Percentiles rank a stretch among this genome's conserved stretches.
Evolutionary conservation across 2,797 vertebrate species (phyloP).

Genomic region (Sebastes cheni): DNA sequence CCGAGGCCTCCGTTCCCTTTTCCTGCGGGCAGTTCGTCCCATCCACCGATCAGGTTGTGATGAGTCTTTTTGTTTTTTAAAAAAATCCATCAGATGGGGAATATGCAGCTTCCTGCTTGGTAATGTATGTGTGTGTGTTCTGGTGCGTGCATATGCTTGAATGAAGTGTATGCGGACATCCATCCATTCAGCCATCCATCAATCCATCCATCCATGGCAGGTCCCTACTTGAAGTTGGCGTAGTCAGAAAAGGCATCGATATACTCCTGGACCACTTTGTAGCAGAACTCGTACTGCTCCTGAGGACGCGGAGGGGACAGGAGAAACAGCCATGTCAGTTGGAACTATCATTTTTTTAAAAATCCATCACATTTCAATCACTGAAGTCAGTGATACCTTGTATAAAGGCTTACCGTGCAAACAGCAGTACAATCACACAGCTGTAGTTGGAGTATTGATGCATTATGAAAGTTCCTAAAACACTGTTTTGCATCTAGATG

Average conservation of each 20-base stretch:
- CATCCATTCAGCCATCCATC: background rate
- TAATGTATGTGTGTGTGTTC: slow-evolving; percentile 46
- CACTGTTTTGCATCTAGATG: no score
- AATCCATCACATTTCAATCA: background rate
- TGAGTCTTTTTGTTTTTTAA: slow-evolving; percentile 34
- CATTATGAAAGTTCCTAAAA: no score
- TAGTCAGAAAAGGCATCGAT: slow-evolving; percentile 99
- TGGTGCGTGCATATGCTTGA: slow-evolving; percentile 50
- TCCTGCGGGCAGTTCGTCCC: slow-evolving; percentile 55
- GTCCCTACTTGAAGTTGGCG: slow-evolving; percentile 96
- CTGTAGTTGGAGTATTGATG: background rate
- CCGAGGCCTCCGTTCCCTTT: slow-evolving; percentile 69
- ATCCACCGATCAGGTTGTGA: slow-evolving; percentile 57
- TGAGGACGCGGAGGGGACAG: slow-evolving; percentile 52
- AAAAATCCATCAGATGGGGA: slow-evolving; percentile 54
- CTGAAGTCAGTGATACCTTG: background rate
- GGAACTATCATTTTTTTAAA: background rate
- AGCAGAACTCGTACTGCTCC: slow-evolving; percentile 99
- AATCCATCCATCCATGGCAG: slow-evolving; percentile 17
- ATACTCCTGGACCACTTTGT: slow-evolving; percentile 99
- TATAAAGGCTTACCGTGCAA: background rate
- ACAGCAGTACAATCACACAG: background rate
- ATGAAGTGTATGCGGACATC: slow-evolving; percentile 40
- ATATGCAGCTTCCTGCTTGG: slow-evolving; percentile 48
- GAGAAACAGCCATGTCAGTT: background rate